Evolutionary conservation across 2,797 vertebrate species (phyloP), one percentile per base, ranked within the genome.

Genomic region (Aphelocoma californica): DNA sequence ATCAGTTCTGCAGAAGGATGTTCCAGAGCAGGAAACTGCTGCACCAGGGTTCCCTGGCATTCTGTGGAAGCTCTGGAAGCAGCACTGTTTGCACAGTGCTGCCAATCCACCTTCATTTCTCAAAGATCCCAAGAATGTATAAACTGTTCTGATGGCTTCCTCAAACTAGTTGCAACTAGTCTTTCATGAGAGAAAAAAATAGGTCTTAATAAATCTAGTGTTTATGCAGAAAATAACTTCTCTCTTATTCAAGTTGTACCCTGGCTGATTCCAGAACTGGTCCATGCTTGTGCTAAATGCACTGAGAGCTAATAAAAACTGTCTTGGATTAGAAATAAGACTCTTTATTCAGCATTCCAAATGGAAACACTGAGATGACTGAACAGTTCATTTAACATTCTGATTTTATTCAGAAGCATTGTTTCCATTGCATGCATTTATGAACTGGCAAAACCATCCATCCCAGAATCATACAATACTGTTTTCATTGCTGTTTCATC

Each of bases 401-500:
- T 92, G 87, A 90, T 94, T 95, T 96, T 89, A 70, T 91, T 95
- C 89, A 93, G 86, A 95, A 95, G 92, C 53, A 89, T 86, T 92
- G 86, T 92, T 97, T 93, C 92, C 83, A 50, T 26, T 66, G 32
- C 65, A 89, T 66, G 84, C 93, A 90, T 96, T 97, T 97, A 96
- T 94, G 96, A 96, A 94, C 95, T 95, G 95, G 47, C 92, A 97
- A 95, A 95, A 85, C 81, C 48, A 81, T 95, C 81, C 81, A 90
- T 88, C 91, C 86, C 36, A 31, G 60, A 83, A 34, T 72, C 90
- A 84, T 73, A 93, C 58, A 77, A 96, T 44, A 18, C 78, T 79
- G 74, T 89, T 97, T 94, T 95, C 95, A 92, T 85, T 92, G 93
- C 93, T 62, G 11, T 75, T 97, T 95, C 88, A 95, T 90, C 91